phyloP scores from a whole-genome alignment of 2,888 invertebrate species.

The Agrilus cyanescens region DNA sequence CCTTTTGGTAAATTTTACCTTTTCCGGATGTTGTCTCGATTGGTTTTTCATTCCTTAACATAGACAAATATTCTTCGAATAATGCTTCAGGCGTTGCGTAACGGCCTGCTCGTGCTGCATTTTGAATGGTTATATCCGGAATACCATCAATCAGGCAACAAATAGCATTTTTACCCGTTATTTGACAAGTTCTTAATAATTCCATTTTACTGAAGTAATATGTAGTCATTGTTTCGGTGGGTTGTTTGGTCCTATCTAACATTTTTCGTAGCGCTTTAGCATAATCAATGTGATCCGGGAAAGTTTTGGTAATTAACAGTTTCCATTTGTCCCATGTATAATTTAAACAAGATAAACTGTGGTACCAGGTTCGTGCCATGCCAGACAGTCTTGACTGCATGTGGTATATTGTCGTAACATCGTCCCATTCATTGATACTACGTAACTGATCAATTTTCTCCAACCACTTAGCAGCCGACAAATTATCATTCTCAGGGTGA shows the following conservation, averaged over 20 bases:
- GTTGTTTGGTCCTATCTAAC: conserved; percentile 8
- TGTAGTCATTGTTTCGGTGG: conserved; percentile 9
- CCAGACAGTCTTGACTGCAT: conserved; percentile 14
- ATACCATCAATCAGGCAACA: conserved; percentile 13
- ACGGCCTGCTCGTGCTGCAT: conserved; percentile 9
- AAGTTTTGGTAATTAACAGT: conserved; percentile 10
- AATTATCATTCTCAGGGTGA: conserved; percentile 8
- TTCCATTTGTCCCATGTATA: conserved; percentile 17
- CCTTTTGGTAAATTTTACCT: no score
- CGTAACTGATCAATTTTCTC: conserved; percentile 16
- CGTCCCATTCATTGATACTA: conserved; percentile 13
- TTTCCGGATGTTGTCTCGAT: no score
- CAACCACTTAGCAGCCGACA: conserved; percentile 15
- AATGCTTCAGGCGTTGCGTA: conserved; percentile 7
- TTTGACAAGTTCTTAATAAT: conserved; percentile 9
- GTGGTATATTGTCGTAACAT: conserved; percentile 12
- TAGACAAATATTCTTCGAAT: conserved; percentile 6
- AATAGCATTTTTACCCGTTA: conserved; percentile 10
- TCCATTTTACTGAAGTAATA: conserved; percentile 18
- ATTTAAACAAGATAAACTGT: conserved; percentile 9
- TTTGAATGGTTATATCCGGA: conserved; percentile 6
- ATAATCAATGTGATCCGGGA: conserved; percentile 7
- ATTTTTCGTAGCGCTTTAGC: no score
- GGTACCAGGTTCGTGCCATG: conserved; percentile 16
- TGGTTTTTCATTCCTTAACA: background rate